Evolutionary conservation across 2,888 invertebrate genomes (phyloP).

Genomic region (Eupithecia exiguata): DNA sequence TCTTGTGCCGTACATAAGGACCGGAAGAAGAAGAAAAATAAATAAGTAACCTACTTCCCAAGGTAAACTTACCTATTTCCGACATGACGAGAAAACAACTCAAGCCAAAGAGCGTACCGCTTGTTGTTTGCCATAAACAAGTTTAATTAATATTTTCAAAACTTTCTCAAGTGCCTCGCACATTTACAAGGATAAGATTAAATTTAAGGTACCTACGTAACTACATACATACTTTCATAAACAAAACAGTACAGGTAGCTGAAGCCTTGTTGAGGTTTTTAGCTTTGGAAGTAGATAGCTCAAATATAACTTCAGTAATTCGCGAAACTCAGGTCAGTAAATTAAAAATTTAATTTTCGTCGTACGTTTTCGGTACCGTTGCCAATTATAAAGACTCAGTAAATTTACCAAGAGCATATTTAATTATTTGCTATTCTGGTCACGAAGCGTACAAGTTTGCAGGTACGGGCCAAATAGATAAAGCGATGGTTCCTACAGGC

Average conservation of each 20-base stretch:
- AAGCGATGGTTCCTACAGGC: slow-evolving; percentile 15
- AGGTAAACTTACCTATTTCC: neutral
- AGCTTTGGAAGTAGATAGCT: neutral
- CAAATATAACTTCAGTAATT: neutral
- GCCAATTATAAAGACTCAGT: slow-evolving; percentile 30
- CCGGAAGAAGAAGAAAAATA: neutral
- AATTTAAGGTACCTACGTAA: slow-evolving; percentile 26
- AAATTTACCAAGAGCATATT: slow-evolving; percentile 31
- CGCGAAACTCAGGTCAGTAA: neutral
- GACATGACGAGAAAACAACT: slow-evolving; percentile 17
- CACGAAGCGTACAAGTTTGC: slow-evolving; percentile 43
- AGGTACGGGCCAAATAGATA: slow-evolving; percentile 38
- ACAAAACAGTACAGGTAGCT: slow-evolving; percentile 1
- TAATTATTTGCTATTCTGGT: slow-evolving; percentile 38
- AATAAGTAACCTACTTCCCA: neutral
- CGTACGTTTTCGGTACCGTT: slow-evolving; percentile 22
- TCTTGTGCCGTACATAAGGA: neutral
- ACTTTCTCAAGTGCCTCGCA: slow-evolving; percentile 32
- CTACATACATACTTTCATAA: neutral
- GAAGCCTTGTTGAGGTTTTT: neutral
- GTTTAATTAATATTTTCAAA: slow-evolving; percentile 44
- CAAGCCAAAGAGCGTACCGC: slow-evolving; percentile 15
- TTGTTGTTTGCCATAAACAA: slow-evolving; percentile 32
- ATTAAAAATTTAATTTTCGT: slow-evolving; percentile 26
- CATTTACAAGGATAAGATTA: slow-evolving; percentile 38